Evolutionary conservation across 2,888 invertebrate species (phyloP), one percentile per base, ranked within the genome.

Genomic region (Drosophila pseudotalamancana): DNA sequence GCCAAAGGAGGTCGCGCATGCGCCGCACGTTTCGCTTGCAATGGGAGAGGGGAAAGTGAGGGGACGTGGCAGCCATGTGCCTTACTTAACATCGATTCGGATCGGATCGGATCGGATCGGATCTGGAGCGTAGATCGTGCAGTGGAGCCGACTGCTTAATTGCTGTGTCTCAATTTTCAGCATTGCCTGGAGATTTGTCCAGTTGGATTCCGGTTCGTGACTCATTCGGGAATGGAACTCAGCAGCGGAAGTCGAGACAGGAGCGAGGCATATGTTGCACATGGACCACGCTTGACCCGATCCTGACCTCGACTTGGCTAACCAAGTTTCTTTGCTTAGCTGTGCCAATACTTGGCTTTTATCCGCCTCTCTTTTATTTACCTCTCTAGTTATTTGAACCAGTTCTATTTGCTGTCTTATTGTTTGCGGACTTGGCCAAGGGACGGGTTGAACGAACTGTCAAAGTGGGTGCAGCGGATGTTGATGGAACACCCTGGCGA

Each of bases 1-100:
- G 39, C 40, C 29, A 46, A 72, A 80, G 55, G 65, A 76, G 86
- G 79, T 81, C 72, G 79, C 86, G 83, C 86, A 85, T 79, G 86
- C 83, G 70, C 69, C 60, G 63, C 66, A 19, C 39, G 63, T 37
- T 43, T 32, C 31, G 51, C 37, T 55, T 27, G 45, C 39, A 53
- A 42, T 48, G 8, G 16, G 14, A 25, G 9, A 11, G 21, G 32
- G 39, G 19, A n/a, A n/a, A n/a, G n/a, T n/a, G n/a, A n/a, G n/a
- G n/a, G n/a, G n/a, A n/a, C n/a, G n/a, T n/a, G 39, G 45, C 16
- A 42, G 29, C 50, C 49, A 27, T 56, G 67, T 29, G 68, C 16
- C 35, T 43, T 18, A 21, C 29, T 43, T 43, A 70, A 62, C 62
- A 70, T 67, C 66, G 82, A 67, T 5, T 39, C 12, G 40, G 9